Conservation (phyloP, 2,888 invertebrate genomes). For the Polia nebulosa region DNA sequence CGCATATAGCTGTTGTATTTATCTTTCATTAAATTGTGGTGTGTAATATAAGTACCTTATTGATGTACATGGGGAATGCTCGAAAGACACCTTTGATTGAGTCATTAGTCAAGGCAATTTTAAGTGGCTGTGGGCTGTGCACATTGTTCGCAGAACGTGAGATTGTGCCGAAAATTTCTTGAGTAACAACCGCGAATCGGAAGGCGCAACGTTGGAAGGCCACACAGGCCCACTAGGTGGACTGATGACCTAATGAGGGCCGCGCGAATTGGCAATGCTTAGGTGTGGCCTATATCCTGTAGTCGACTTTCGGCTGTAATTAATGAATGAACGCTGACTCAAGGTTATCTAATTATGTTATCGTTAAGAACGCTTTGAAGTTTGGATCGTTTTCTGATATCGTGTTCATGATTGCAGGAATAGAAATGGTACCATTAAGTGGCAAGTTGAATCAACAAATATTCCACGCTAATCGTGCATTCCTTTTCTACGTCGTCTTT, state of each 20-base stretch:
- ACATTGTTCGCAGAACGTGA: too few species aligned
- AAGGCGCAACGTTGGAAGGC: background rate
- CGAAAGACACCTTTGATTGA: background rate
- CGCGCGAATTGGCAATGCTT: background rate
- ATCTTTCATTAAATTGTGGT: too few species aligned
- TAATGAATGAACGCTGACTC: too few species aligned
- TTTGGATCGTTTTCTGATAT: background rate
- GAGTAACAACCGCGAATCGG: background rate
- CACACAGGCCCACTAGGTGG: background rate
- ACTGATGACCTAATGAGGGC: background rate
- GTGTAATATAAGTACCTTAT: too few species aligned
- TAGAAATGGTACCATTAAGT: rapidly evolving
- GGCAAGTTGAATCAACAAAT: background rate
- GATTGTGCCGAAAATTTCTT: background rate
- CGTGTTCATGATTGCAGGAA: conserved; percentile 21
- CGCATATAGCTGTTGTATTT: too few species aligned
- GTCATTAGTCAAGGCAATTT: background rate
- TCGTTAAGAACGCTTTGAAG: background rate
- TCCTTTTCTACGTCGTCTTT: conserved; percentile 25
- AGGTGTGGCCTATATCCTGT: background rate
- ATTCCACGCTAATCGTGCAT: conserved; percentile 32
- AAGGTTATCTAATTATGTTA: too few species aligned
- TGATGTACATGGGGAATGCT: too few species aligned
- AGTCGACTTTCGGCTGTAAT: background rate
- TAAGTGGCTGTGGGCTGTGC: background rate